Percentiles rank a stretch among this genome's conserved stretches.
phyloP scores from a whole-genome alignment of 2,888 invertebrate genomes.

The Sesia bembeciformis region DNA sequence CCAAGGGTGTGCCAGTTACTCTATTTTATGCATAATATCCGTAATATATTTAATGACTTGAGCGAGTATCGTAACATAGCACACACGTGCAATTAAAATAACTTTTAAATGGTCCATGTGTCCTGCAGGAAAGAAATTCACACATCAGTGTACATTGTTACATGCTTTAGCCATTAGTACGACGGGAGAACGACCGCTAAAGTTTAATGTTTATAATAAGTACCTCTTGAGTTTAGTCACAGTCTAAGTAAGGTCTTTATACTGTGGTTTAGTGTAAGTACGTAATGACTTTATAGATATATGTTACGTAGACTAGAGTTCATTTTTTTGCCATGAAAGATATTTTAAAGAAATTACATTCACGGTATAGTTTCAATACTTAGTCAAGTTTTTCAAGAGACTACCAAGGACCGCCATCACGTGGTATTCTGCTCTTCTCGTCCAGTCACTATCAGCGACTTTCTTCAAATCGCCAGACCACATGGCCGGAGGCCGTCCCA shows the following conservation, averaged over 20 bases:
- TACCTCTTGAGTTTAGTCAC: too few species aligned
- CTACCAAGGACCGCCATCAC: too few species aligned
- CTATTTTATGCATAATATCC: background rate
- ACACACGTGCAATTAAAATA: constrained; percentile 30
- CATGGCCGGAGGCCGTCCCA: too few species aligned
- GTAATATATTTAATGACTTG: background rate
- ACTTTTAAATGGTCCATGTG: constrained; percentile 26
- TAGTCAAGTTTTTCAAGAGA: too few species aligned
- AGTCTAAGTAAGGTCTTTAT: background rate
- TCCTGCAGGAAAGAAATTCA: constrained; percentile 36
- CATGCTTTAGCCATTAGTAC: constrained; percentile 71
- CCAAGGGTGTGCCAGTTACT: background rate
- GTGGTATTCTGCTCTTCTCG: too few species aligned
- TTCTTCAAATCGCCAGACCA: too few species aligned
- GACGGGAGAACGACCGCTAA: constrained; percentile 40
- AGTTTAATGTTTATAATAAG: constrained; percentile 56
- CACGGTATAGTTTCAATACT: too few species aligned
- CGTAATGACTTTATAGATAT: too few species aligned
- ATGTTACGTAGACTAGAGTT: too few species aligned
- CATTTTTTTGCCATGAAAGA: too few species aligned
- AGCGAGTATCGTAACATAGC: background rate
- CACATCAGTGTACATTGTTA: constrained; percentile 27
- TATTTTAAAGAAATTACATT: too few species aligned
- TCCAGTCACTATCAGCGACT: too few species aligned
- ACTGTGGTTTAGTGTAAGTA: background rate